phyloP scores from a whole-genome alignment of 2,888 invertebrate genomes.

The Eupsilia transversa region DNA sequence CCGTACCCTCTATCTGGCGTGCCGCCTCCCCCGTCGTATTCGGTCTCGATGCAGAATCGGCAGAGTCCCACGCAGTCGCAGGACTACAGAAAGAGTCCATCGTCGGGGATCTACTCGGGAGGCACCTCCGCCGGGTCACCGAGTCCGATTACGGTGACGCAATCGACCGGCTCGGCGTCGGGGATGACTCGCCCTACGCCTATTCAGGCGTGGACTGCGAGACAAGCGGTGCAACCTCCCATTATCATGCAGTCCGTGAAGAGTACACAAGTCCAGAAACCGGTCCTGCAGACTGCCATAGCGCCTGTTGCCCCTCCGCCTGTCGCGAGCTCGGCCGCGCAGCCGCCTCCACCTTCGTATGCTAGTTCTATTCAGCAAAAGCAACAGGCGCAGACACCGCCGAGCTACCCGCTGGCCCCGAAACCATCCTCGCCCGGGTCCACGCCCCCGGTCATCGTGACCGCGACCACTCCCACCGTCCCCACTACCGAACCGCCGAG shows the following conservation, averaged over 20 bases:
- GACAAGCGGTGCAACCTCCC: conserved; percentile 97
- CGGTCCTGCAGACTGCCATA: conserved; percentile 97
- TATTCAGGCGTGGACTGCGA: conserved; percentile 95
- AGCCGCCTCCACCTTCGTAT: conserved; percentile 95
- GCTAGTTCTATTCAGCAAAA: conserved; percentile 95
- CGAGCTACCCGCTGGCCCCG: conserved; percentile 88
- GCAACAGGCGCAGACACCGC: conserved; percentile 89
- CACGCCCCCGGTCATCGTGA: conserved; percentile 83
- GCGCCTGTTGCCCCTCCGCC: conserved; percentile 95
- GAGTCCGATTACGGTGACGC: conserved; percentile 94
- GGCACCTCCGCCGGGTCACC: conserved; percentile 96
- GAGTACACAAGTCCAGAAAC: conserved; percentile 98
- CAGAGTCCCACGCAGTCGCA: conserved; percentile 96
- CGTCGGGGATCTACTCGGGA: conserved; percentile 96
- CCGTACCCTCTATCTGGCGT: conserved; percentile 92
- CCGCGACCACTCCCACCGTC: conserved; percentile 88
- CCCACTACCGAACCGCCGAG: conserved; percentile 97
- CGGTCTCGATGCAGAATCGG: conserved; percentile 95
- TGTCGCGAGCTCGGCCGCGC: conserved; percentile 86
- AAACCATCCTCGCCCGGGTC: conserved; percentile 90
- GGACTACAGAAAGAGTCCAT: conserved; percentile 96
- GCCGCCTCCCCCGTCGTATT: conserved; percentile 95
- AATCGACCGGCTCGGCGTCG: conserved; percentile 91
- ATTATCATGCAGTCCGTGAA: conserved; percentile 99
- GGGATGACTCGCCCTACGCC: conserved; percentile 95